Evolutionary conservation across 2,888 invertebrate genomes (phyloP).

Genomic region (Digitonthophagus gazella): DNA sequence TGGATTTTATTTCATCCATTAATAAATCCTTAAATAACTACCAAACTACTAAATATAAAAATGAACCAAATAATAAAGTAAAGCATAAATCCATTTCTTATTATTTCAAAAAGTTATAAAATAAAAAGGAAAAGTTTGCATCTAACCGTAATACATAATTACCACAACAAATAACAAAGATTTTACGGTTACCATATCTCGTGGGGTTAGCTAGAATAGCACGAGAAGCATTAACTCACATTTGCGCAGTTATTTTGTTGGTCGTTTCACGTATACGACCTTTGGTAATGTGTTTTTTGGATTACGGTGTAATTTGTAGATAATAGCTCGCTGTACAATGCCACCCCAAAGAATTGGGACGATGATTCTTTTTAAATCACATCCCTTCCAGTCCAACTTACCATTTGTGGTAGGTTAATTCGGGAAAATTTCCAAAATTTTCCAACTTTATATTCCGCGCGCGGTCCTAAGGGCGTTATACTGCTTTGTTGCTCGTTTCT

Average conservation of each 20-base stretch:
- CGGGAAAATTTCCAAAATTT: background rate
- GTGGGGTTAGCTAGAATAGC: background rate
- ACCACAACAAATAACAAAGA: too few relatives aligned
- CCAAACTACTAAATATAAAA: too few relatives aligned
- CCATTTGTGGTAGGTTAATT: background rate
- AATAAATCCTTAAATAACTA: too few relatives aligned
- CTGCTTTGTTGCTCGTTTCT: background rate
- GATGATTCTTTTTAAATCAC: background rate
- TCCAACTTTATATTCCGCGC: background rate
- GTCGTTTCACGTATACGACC: background rate
- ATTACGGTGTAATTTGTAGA: background rate
- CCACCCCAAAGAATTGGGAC: background rate
- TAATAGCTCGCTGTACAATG: background rate
- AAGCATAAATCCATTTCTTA: too few relatives aligned
- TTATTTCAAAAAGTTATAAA: too few relatives aligned
- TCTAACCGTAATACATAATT: too few relatives aligned
- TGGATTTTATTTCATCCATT: too few relatives aligned
- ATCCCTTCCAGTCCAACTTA: too few relatives aligned
- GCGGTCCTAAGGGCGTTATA: background rate
- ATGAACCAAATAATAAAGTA: too few relatives aligned
- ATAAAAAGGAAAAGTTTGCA: too few relatives aligned
- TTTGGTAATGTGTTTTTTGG: background rate
- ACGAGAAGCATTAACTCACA: background rate
- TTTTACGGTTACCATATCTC: background rate
- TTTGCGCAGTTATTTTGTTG: background rate